Percentiles rank a stretch among this genome's conserved stretches.
phyloP scores from a whole-genome alignment of 2,797 vertebrate genomes.

The Trematomus bernacchii region DNA sequence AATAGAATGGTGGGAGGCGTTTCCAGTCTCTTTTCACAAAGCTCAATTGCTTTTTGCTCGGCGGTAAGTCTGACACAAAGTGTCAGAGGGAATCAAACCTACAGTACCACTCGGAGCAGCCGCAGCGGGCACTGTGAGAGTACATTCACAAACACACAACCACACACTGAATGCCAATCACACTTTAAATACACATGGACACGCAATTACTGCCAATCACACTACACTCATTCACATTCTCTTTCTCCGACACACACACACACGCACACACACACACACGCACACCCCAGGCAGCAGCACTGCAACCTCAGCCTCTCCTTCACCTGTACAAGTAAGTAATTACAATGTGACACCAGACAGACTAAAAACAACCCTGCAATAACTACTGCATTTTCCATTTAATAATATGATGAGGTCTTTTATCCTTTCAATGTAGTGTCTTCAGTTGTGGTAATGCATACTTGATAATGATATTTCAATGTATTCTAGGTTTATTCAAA shows the following conservation, averaged over 20 bases:
- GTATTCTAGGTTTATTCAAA: background rate
- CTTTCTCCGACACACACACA: constrained; percentile 18
- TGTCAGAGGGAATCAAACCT: constrained; percentile 72
- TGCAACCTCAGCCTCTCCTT: constrained; percentile 64
- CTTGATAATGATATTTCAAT: background rate
- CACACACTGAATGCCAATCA: constrained; percentile 46
- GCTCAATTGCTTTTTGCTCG: constrained; percentile 66
- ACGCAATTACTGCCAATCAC: constrained; percentile 70
- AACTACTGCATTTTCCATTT: constrained; percentile 27
- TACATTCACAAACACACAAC: constrained; percentile 48
- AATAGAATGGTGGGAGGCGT: constrained; percentile 68
- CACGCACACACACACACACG: constrained; percentile 16
- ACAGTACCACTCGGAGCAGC: constrained; percentile 59
- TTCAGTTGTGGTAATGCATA: background rate
- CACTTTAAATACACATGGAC: constrained; percentile 30
- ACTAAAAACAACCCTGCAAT: constrained; percentile 60
- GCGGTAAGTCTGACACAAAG: constrained; percentile 77
- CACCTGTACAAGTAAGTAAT: constrained; percentile 71
- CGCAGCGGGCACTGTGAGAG: constrained; percentile 48
- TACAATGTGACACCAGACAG: constrained; percentile 66
- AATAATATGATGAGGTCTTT: background rate
- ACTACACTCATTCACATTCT: constrained; percentile 28
- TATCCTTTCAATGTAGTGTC: background rate
- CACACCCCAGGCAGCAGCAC: constrained; percentile 43
- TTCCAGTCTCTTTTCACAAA: constrained; percentile 62